Evolutionary conservation across 2,797 vertebrate genomes (phyloP).

Genomic region (Danio jaintianensis): DNA sequence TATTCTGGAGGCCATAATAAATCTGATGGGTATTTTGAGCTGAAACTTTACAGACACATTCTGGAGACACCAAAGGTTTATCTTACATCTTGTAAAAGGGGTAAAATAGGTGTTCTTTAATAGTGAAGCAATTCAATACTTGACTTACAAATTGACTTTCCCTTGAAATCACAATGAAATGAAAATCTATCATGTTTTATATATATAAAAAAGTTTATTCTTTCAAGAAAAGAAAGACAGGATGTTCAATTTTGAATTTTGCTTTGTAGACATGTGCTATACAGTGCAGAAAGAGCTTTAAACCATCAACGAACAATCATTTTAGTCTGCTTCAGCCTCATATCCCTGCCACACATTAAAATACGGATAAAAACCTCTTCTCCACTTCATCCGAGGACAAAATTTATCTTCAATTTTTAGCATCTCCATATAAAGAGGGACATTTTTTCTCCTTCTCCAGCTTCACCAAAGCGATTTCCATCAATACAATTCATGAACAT

Average conservation of each 20-base stretch:
- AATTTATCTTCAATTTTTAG: not conserved
- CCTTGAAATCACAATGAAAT: not conserved
- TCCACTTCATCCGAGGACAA: not conserved
- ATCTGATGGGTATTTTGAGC: too few relatives aligned
- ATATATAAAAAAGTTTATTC: slow-evolving; percentile 67
- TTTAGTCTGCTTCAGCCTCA: not conserved
- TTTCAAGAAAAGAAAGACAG: slow-evolving; percentile 71
- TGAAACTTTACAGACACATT: too few relatives aligned
- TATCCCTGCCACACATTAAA: not conserved
- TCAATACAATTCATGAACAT: slow-evolving; percentile 23
- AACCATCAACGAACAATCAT: not conserved
- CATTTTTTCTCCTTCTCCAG: not conserved
- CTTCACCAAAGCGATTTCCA: not conserved
- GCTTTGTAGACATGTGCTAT: slow-evolving; percentile 71
- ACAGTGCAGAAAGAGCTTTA: slow-evolving; percentile 54
- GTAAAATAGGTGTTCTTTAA: too few relatives aligned
- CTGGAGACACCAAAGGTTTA: too few relatives aligned
- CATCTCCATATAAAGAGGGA: not conserved
- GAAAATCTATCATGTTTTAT: not conserved
- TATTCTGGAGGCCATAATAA: too few relatives aligned
- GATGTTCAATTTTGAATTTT: slow-evolving; percentile 59
- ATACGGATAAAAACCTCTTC: slow-evolving; percentile 7
- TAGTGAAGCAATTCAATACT: too few relatives aligned
- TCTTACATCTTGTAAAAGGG: too few relatives aligned
- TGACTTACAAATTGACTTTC: not conserved